A percentile compares a stretch with the other conserved stretches of the same genome.
Conservation (phyloP, 2,888 invertebrate species). For the Falcaria lacertinaria region DNA sequence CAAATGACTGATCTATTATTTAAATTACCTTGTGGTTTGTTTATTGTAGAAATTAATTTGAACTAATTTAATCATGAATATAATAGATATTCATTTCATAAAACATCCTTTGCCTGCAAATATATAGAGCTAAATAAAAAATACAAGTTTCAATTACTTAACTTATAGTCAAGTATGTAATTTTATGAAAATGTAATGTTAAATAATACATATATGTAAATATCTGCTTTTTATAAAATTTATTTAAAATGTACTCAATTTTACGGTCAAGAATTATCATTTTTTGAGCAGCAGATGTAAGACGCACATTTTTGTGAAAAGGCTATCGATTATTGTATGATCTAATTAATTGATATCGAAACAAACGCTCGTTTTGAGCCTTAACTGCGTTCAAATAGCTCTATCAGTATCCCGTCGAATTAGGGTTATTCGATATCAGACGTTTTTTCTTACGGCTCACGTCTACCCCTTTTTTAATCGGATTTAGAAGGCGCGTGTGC, state of each 20-base stretch:
- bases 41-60: too few species aligned
- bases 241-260: conserved; percentile 10
- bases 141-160: too few species aligned
- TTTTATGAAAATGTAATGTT: too few species aligned
- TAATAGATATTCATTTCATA: too few species aligned
- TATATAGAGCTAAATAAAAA: too few species aligned
- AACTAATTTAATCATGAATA: too few species aligned
- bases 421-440: conserved; percentile 62
- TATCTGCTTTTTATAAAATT: neutral
- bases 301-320: conserved; percentile 59
- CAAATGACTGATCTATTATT: too few species aligned
- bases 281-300: conserved; percentile 61
- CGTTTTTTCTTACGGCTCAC: conserved; percentile 56
- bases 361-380: conserved; percentile 62
- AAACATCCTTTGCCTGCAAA: too few species aligned
- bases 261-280: conserved; percentile 21
- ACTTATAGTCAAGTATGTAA: too few species aligned
- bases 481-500: conserved; percentile 70
- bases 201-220: too few species aligned
- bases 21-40: too few species aligned
- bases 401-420: conserved; percentile 70
- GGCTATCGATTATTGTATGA: conserved; percentile 76
- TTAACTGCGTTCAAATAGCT: conserved; percentile 70
- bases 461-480: conserved; percentile 77
- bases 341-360: conserved; percentile 78